Evolutionary conservation across 2,888 invertebrate species (phyloP), one percentile per base, ranked within the genome.

Genomic region (Brachyopa scutellaris): DNA sequence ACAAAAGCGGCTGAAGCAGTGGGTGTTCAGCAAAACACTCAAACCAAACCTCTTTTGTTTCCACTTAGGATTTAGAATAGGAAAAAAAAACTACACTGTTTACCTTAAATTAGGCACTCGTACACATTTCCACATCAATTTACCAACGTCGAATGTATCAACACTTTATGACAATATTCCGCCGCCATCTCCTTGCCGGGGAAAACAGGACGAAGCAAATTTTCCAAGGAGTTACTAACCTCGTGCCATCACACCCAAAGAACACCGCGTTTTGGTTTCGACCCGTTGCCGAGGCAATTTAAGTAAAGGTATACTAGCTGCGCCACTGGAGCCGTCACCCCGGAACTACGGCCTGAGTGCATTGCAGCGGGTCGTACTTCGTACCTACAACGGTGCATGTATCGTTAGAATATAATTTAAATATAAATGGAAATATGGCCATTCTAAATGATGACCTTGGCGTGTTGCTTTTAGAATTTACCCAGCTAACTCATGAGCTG

Each of bases 361-460:
- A 47, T 23, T 64, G 49, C 77, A 77, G 49, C 77, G 70, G 29
- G 53, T 61, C 40, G 62, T 62, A 13, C 33, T 8, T 17, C n/a
- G 11, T 19, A 45, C 38, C 31, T 23, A 38, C 74, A n/a, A n/a
- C n/a, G n/a, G n/a, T 40, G 29, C 45, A 64, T 29, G 42, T 62
- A 53, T 15, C 33, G 19, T 26, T 42, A 17, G 33, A 5, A n/a
- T 31, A 17, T 26, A 53, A 31, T 47, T 61, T 1, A 40, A 73
- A 61, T 62, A 49, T 21, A 82, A 76, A 76, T 53, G 76, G 72
- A 55, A 59, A 66, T 66, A 45, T 66, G 72, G 80, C 74, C 74
- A 74, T 80, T 80, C 61, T 64, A 59, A 77, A 53, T 64, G 62
- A 47, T 15, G 82, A 77, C 82, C 82, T 82, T 82, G 82, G 61